phyloP scores from a whole-genome alignment of 2,888 invertebrate genomes.

The Caenorhabditis sp. region DNA sequence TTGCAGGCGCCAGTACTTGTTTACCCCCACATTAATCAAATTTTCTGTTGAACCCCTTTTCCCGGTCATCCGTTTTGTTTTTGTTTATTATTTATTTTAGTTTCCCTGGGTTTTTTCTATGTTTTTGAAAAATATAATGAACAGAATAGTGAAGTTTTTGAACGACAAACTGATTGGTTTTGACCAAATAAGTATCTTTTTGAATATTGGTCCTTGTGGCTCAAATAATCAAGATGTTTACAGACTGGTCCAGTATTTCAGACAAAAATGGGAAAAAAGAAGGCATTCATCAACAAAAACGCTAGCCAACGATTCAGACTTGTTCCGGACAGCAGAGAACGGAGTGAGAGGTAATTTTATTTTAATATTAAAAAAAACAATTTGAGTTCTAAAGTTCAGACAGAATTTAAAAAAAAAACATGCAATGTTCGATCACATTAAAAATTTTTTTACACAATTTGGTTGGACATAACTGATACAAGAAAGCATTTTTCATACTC shows the following conservation, averaged over 20 bases:
- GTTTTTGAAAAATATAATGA: not conserved
- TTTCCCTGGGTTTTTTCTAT: slow-evolving; percentile 9
- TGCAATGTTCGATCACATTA: too few species aligned
- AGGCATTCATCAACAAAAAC: slow-evolving; percentile 85
- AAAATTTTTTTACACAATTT: too few species aligned
- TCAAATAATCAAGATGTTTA: too few species aligned
- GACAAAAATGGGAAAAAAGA: slow-evolving; percentile 49
- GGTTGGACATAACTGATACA: too few species aligned
- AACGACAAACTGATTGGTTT: slow-evolving; percentile 9
- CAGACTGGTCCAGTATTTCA: too few species aligned
- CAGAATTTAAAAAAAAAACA: too few species aligned
- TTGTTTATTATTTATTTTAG: slow-evolving; percentile 16
- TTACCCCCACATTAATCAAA: slow-evolving; percentile 2
- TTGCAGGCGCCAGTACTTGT: slow-evolving; percentile 42
- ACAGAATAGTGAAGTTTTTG: slow-evolving; percentile 3
- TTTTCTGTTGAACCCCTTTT: slow-evolving; percentile 3
- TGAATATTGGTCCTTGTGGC: too few species aligned
- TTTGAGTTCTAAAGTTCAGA: too few species aligned
- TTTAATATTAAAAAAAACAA: too few species aligned
- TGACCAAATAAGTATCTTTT: slow-evolving; percentile 2
- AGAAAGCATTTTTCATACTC: too few species aligned
- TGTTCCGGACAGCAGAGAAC: slow-evolving; percentile 77
- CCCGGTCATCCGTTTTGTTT: slow-evolving; percentile 7
- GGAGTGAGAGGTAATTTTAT: slow-evolving; percentile 17
- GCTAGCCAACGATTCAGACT: slow-evolving; percentile 88